A percentile compares a stretch with the other conserved stretches of the same genome.
Conservation (phyloP, 2,113 vertebrate genomes). For the Amazona guildingii region DNA sequence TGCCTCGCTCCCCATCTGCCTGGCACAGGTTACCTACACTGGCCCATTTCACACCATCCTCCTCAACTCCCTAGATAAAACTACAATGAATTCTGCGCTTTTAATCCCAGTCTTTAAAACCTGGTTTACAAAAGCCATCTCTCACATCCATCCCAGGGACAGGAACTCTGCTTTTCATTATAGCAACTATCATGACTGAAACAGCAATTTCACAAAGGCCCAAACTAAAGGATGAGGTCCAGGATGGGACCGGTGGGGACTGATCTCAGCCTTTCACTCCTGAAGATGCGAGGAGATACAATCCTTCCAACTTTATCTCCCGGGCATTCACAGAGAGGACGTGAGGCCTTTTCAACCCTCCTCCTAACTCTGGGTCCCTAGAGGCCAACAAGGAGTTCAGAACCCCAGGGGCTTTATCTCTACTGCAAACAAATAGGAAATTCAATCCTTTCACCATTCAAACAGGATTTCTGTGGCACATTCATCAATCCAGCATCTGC, state of each 20-base stretch:
- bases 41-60: not conserved
- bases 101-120: not conserved
- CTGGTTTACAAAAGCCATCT: not conserved
- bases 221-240: not conserved
- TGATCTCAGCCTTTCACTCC: not conserved
- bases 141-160: not conserved
- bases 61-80: not conserved
- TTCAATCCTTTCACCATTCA: not conserved
- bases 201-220: not conserved
- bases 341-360: not conserved
- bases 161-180: not conserved
- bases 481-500: not conserved
- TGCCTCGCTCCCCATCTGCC: not conserved
- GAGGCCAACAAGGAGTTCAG: not conserved
- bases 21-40: not conserved
- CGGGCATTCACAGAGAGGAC: not conserved
- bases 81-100: not conserved
- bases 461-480: not conserved
- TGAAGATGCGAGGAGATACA: not conserved
- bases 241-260: not conserved
- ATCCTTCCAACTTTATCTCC: not conserved
- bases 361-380: not conserved
- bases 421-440: not conserved
- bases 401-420: not conserved
- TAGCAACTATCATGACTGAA: accelerated